Conservation (phyloP, 2,113 vertebrate species). For the Rhombomys opimus region DNA sequence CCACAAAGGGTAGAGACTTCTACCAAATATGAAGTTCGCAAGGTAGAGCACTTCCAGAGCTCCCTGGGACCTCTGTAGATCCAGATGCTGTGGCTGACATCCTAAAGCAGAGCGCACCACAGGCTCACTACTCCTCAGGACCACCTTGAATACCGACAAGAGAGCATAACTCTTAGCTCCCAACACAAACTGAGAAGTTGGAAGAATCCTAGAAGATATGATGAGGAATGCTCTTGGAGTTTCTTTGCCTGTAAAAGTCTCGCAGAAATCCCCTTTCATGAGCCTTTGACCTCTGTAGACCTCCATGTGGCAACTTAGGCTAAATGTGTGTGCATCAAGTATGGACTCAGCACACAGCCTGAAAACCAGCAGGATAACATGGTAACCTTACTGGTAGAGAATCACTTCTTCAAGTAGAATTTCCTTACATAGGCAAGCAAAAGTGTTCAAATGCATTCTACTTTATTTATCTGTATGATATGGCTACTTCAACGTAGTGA, state of each 20-base stretch:
- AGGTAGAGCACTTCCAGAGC: neutral
- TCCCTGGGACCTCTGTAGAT: neutral
- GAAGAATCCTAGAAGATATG: neutral
- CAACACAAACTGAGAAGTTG: neutral
- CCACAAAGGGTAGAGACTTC: neutral
- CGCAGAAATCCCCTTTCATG: conserved; percentile 11
- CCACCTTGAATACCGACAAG: neutral
- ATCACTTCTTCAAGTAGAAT: conserved; percentile 48
- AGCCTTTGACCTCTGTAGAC: conserved; percentile 20
- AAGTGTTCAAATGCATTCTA: neutral
- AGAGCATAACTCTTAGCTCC: neutral
- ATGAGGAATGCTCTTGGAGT: neutral
- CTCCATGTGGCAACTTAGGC: neutral
- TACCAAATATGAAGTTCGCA: neutral
- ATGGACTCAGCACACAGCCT: neutral
- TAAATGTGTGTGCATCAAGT: neutral
- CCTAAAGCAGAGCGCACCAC: neutral
- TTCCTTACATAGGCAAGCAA: conserved; percentile 35
- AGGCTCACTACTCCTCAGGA: neutral
- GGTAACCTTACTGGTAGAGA: conserved; percentile 18
- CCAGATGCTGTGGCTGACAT: neutral
- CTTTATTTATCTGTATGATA: conserved; percentile 35
- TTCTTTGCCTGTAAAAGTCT: conserved; percentile 37
- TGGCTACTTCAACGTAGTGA: neutral
- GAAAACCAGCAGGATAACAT: neutral